These are phyloP conservation scores for Dolichotis patagonum DNA, from an alignment of 2,113 vertebrate species.

Conservation along the genomic window DNA sequence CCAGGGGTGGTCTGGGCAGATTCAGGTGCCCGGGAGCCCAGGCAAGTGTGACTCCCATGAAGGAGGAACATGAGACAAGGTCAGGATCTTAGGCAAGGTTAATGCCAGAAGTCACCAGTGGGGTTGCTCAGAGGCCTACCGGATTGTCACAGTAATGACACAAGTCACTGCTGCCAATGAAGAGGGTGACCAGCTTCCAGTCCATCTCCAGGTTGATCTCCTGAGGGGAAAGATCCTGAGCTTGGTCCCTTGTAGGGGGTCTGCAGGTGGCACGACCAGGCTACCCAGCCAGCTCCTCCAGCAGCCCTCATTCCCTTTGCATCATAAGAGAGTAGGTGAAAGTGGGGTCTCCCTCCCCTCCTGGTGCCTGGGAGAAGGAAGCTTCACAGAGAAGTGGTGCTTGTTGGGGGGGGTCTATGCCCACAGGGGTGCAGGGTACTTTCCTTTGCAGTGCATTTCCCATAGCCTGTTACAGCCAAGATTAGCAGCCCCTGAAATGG, in stretches of 20 bases:
- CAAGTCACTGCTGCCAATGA: constrained; percentile 94
- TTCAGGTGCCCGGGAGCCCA: not conserved
- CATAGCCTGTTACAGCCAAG: not conserved
- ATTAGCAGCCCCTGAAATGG: not conserved
- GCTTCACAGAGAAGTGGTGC: accelerated
- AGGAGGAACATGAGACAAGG: not conserved
- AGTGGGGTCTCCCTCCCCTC: not conserved
- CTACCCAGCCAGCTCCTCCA: too few relatives aligned
- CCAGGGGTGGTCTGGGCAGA: not conserved
- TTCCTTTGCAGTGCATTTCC: not conserved
- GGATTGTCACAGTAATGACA: constrained; percentile 93
- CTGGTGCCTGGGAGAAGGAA: not conserved
- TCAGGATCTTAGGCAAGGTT: not conserved
- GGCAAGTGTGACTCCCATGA: accelerated
- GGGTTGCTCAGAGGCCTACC: constrained; percentile 82
- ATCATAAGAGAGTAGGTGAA: not conserved
- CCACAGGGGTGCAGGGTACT: not conserved
- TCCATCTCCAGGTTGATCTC: constrained; percentile 91
- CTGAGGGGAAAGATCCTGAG: constrained; percentile 81
- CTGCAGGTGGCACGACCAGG: not conserved
- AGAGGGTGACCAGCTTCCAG: constrained; percentile 97
- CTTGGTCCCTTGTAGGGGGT: not conserved
- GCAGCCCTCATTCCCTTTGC: not conserved
- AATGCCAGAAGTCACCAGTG: too few relatives aligned
- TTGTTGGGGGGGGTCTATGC: not conserved